Evolutionary conservation across 30 jellyfish, hydroid and myxozoan species (phyloP), one percentile per base, ranked within the genome.

Genomic region (Turritopsis dohrnii): DNA sequence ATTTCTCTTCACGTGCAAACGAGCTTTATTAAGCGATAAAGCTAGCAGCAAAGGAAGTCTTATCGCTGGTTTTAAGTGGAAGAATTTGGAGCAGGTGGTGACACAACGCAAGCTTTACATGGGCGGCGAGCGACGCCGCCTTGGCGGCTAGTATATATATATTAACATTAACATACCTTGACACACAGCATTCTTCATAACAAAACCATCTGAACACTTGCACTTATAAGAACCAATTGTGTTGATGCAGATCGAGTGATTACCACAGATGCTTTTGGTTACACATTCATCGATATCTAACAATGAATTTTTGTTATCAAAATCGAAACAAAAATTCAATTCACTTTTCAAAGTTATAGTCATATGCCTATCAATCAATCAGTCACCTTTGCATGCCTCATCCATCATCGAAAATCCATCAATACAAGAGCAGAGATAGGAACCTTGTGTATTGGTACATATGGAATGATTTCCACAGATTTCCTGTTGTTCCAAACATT

Each of bases 361-460:
- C 19, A 60, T 18, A 60, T 60, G 21, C 21, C 21, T 60, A 60
- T 60, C 21, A 21, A 69, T 8, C 16, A 69, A 16, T 5, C 13
- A 13, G 5, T 29, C 17, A 74, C 83, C 83, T 74, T 26, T 23
- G n/a, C 83, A 26, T 23, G 18, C 21, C 17, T 26, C 23, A 20
- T 13, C n/a, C 13, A 16, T 41, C 83, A 74, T 74, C 16, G 24
- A 23, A 22, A 26, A 26, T 22, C 65, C 65, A 0, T 74, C 65
- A 26, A 7, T 74, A 29, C 83, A 74, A 23, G 53, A 23, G 23
- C 83, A 74, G 7, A 16, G 28, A 29, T 74, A 74, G 17, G 83
- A 74, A 23, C 83, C 83, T 74, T 19, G 54, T 23, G 41, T 74
- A 1, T 74, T 74, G 53, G 71, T 23, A 21, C 83, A 74, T 1